Conservation (phyloP, 2,888 invertebrate genomes). For the Eustalomyia histrio region DNA sequence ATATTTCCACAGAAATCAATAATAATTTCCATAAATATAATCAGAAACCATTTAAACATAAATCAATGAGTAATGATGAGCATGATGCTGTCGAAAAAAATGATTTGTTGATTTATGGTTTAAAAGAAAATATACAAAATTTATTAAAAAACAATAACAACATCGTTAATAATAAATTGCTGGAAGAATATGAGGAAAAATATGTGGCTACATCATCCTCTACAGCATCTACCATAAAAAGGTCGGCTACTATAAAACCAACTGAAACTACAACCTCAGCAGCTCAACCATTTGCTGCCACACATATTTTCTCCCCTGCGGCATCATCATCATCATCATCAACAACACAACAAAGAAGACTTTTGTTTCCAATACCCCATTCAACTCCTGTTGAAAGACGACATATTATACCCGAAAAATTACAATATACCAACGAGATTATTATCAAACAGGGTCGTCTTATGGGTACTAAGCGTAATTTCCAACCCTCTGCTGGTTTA, state of each 20-base stretch:
- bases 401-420: constrained; percentile 75
- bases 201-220: constrained; percentile 23
- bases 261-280: constrained; percentile 41
- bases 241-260: constrained; percentile 25
- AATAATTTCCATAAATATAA: constrained; percentile 42
- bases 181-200: constrained; percentile 18
- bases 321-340: constrained; percentile 1
- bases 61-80: constrained; percentile 15
- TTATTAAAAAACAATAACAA: constrained; percentile 67
- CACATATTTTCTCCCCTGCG: background rate
- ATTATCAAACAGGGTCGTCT: constrained; percentile 85
- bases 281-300: constrained; percentile 7
- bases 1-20: constrained; percentile 32
- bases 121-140: constrained; percentile 69
- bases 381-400: constrained; percentile 69
- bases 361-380: constrained; percentile 13
- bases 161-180: constrained; percentile 32
- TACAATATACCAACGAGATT: constrained; percentile 82
- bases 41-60: constrained; percentile 7
- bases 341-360: background rate
- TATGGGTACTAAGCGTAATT: constrained; percentile 85
- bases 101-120: constrained; percentile 68
- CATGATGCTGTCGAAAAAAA: background rate
- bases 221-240: constrained; percentile 47
- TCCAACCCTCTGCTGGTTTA: constrained; percentile 82